Conservation (phyloP, 37 sponge, comb jelly and placozoan genomes). For the Lycopodina hypogea region DNA sequence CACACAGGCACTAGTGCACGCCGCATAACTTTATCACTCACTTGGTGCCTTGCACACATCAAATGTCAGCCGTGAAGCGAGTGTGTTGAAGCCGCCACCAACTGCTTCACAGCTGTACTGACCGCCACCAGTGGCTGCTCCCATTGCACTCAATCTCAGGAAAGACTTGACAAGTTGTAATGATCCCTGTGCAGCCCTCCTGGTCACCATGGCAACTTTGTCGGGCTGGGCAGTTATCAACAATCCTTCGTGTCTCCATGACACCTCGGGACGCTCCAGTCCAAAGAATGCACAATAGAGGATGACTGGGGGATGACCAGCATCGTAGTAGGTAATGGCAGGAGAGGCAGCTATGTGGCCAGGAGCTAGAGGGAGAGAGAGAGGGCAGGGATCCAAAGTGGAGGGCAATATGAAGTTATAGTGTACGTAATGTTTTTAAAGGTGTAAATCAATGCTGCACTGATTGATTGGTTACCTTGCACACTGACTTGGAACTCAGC, state of each 20-base stretch:
- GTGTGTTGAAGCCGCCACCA: neutral
- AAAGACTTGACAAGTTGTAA: neutral
- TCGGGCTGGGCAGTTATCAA: neutral
- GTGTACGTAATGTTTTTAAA: neutral
- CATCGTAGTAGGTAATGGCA: neutral
- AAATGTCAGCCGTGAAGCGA: neutral
- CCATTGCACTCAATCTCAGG: neutral
- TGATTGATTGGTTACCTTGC: too few species aligned
- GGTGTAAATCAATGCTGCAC: too few species aligned
- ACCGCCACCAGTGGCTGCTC: neutral
- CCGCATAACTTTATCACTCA: neutral
- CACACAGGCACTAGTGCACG: too few species aligned
- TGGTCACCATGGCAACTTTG: neutral
- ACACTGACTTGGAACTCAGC: neutral
- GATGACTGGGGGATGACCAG: neutral
- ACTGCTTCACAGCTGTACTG: slow-evolving; percentile 16
- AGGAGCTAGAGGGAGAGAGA: neutral
- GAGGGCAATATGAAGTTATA: neutral
- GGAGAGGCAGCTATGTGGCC: neutral
- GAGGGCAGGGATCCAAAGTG: too few species aligned
- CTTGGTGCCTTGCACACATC: slow-evolving; percentile 2
- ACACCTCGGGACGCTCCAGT: neutral
- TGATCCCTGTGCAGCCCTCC: neutral
- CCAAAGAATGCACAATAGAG: neutral
- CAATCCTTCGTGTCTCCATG: neutral